phyloP scores from a whole-genome alignment of 2,888 invertebrate genomes.

The Abscondita cerata region DNA sequence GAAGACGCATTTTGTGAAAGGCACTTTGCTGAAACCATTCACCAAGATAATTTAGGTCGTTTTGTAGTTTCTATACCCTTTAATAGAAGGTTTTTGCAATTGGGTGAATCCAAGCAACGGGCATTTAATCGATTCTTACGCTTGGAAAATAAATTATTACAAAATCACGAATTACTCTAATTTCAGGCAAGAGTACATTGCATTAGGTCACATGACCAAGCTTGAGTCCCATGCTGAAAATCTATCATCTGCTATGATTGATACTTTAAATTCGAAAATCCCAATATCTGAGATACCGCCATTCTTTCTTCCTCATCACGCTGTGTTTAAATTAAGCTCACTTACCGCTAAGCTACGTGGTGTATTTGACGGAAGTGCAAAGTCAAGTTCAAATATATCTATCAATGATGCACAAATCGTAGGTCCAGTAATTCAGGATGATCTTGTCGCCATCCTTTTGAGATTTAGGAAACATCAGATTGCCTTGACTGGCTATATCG shows the following conservation, averaged over 20 bases:
- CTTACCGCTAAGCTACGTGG: neutral
- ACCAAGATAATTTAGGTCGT: neutral
- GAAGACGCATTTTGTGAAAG: neutral
- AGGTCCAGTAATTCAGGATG: neutral
- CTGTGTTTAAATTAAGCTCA: neutral
- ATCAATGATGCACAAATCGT: neutral
- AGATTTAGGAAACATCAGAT: neutral
- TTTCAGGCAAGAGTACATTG: neutral
- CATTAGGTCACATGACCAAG: neutral
- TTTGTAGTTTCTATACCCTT: constrained; percentile 1
- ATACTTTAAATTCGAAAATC: neutral
- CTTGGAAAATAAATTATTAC: neutral
- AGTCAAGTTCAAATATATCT: neutral
- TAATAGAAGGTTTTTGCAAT: neutral
- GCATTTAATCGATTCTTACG: neutral
- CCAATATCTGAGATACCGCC: neutral
- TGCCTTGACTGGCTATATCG: neutral
- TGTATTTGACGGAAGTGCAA: neutral
- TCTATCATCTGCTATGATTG: neutral
- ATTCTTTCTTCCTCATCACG: too few species aligned
- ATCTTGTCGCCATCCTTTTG: neutral
- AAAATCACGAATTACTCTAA: neutral
- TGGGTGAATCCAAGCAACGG: neutral
- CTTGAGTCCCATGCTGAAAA: neutral
- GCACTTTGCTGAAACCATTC: neutral